phyloP scores from a whole-genome alignment of 2,888 invertebrate species.

The Macaria liturata region DNA sequence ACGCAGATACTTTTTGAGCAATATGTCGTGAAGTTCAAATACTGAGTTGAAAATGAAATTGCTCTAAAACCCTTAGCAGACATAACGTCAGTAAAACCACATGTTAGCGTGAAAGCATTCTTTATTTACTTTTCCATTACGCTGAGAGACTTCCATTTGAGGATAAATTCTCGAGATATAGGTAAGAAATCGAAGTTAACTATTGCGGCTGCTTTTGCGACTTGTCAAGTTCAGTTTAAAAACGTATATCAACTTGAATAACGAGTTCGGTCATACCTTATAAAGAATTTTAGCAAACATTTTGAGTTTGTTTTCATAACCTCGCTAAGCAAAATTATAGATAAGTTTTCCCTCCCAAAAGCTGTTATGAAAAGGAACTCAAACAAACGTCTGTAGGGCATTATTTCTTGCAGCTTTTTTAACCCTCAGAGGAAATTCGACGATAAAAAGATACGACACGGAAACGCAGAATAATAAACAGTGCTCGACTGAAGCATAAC shows the following conservation, averaged over 20 bases:
- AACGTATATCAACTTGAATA: conserved; percentile 16
- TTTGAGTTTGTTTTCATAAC: not conserved
- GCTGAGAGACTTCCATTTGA: conserved; percentile 10
- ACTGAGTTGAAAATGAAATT: not conserved
- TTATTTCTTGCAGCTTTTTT: conserved; percentile 1
- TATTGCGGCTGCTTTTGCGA: conserved; percentile 13
- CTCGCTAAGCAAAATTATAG: too few relatives aligned
- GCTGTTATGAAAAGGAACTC: too few relatives aligned
- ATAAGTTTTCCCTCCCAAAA: too few relatives aligned
- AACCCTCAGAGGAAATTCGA: conserved; percentile 8
- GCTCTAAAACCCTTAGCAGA: too few relatives aligned
- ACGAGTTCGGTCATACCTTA: not conserved
- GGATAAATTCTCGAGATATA: conserved; percentile 15
- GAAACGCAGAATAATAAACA: conserved; percentile 29
- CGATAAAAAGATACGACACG: conserved; percentile 29
- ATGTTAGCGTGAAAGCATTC: conserved; percentile 10
- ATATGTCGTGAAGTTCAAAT: conserved; percentile 4
- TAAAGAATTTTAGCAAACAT: conserved; percentile 1
- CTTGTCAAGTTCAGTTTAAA: conserved; percentile 9
- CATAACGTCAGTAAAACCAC: conserved; percentile 1
- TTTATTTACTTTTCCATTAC: conserved; percentile 20
- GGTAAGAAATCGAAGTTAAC: conserved; percentile 18
- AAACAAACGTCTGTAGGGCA: too few relatives aligned
- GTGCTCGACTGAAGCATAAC: conserved; percentile 21
- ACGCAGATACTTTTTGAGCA: not conserved